Evolutionary conservation across 2,797 vertebrate genomes (phyloP), one percentile per base, ranked within the genome.

Genomic region (Eurystomus glaucurus): DNA sequence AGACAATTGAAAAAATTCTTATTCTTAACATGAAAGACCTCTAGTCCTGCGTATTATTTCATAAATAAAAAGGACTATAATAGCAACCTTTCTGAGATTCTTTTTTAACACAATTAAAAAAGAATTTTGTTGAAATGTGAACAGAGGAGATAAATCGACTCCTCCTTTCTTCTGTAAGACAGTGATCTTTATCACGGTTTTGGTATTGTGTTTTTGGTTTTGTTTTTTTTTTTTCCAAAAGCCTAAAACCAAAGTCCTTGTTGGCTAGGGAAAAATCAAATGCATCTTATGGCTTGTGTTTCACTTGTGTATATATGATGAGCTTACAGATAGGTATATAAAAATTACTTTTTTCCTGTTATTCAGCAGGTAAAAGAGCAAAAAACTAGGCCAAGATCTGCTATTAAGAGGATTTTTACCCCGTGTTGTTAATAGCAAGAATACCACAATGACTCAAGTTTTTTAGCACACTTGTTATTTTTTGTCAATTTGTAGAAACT

Each of bases 201-300:
- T 43, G 33, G 11, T 50, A 4, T 11, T 9, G 2, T 41, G 6
- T 35, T 35, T 11, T 11, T 7, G 1, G 1, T n/a, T 33, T 48
- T 16, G 4, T 11, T 31, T 28, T 37, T 4, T 28, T 37, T 4
- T 0, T 3, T 33, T 21, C 16, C 8, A 31, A 48, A 50, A 69
- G 46, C 26, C 39, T 65, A 10, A 55, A 39, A 4, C 6, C 31
- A 60, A 1, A 15, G 26, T 62, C 52, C 8, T 66, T 62, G 9
- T 25, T 80, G 64, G 8, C 26, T 72, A 57, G n/a, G 8, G 11
- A 68, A 76, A 58, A 94, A 31, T 68, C 41, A 75, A 20, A 11
- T 72, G 6, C 26, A n/a, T 70, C n/a, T 52, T 74, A 10, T 2
- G 10, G 19, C 17, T 86, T 86, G 11, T 85, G 48, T 72, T 46